Percentiles rank a stretch among this genome's conserved stretches.
These are phyloP conservation scores for Pseudorectes ferrugineus DNA, from an alignment of 2,113 vertebrate species.

Conservation along the genomic window DNA sequence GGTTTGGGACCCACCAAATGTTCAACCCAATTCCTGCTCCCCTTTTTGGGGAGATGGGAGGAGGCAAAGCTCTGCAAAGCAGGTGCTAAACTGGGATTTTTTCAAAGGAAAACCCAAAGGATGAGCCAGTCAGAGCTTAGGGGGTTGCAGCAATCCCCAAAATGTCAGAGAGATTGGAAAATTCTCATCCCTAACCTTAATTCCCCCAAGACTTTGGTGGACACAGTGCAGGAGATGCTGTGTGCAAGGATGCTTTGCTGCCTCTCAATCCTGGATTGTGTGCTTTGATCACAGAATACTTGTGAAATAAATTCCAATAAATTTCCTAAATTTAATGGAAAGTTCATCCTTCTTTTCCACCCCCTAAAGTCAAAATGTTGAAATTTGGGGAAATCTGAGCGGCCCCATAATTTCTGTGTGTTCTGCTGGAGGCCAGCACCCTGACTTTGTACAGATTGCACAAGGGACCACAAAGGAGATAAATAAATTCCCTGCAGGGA, in stretches of 20 bases:
- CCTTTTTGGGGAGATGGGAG: not conserved
- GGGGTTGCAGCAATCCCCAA: not conserved
- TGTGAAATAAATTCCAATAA: not conserved
- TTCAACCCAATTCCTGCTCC: rapidly evolving
- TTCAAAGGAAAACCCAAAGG: not conserved
- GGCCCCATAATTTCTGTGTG: not conserved
- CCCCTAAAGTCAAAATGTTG: not conserved
- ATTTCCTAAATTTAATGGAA: not conserved
- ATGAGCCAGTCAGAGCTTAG: not conserved
- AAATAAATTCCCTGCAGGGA: not conserved
- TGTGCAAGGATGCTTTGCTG: not conserved
- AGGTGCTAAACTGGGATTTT: not conserved
- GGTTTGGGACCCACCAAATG: not conserved
- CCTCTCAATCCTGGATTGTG: not conserved
- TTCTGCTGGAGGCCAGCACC: not conserved
- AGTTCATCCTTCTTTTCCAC: not conserved
- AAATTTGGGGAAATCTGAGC: not conserved
- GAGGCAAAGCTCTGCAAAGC: not conserved
- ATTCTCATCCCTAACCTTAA: not conserved
- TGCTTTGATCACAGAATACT: not conserved
- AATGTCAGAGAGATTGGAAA: not conserved
- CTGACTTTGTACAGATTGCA: not conserved
- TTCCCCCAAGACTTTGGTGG: not conserved
- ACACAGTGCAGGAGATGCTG: not conserved
- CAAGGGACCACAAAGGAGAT: not conserved